Evolutionary conservation across 2,888 invertebrate species (phyloP), one percentile per base, ranked within the genome.

Genomic region (Heterodera filipjevi): DNA sequence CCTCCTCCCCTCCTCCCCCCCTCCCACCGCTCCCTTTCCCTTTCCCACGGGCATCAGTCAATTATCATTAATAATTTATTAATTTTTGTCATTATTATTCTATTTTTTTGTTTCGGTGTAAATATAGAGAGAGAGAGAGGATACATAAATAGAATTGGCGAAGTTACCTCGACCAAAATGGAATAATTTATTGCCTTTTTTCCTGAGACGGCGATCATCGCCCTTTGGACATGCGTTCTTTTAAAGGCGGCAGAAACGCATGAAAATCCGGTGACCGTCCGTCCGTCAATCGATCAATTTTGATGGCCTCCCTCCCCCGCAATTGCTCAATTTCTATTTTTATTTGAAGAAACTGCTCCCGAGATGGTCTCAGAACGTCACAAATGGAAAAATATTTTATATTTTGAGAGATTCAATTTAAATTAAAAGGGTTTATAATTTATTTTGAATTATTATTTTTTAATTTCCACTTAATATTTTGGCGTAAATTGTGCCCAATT

Each of bases 291-390:
- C 49, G 19, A 49, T 49, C 49, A 19, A 49, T 49, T 49, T 59
- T 59, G 59, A n/a, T 59, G 59, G 59, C 59, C 59, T 59, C 59
- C n/a, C 59, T 27, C 59, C n/a, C 59, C 59, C 59, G n/a, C 59
- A n/a, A 0, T 10, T 27, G n/a, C 59, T 27, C 59, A 22, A 6
- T 22, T 22, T n/a, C n/a, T 19, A 19, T 53, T 27, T 59, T 6
- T 59, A 59, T 59, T 59, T 59, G 59, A 22, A 59, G 59, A 10
- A 59, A 59, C 1, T 59, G 59, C 59, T 59, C 59, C 59, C 59
- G 59, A 27, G 22, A 27, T 59, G 59, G 59, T 59, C 59, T 59
- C 59, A 59, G 59, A 59, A 59, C 59, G 59, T 59, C 59, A 59
- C 27, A 27, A 27, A 22, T 8, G 5, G n/a, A 6, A 59, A 59